Evolutionary conservation across 2,888 invertebrate species (phyloP).

Genomic region (Drosophila prostipennis): DNA sequence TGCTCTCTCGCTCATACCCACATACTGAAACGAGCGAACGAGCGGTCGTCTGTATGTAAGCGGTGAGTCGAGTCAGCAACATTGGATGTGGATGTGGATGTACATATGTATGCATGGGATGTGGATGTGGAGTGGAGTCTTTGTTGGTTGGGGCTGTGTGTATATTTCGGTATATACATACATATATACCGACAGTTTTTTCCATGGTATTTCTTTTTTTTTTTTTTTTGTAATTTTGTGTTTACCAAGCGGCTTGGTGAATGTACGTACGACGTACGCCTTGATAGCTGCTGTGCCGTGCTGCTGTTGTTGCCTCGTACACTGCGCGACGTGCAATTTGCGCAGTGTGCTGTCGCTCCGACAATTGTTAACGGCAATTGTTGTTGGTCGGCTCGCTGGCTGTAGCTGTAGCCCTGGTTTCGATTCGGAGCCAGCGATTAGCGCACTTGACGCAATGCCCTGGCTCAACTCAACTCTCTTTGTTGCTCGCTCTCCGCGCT

Average conservation of each 20-base stretch:
- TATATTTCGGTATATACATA: conserved; percentile 58
- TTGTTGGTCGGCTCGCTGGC: conserved; percentile 47
- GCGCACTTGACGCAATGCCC: conserved; percentile 60
- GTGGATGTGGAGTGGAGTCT: conserved; percentile 62
- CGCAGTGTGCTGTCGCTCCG: conserved; percentile 67
- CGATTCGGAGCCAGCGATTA: conserved; percentile 50
- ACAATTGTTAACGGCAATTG: conserved; percentile 74
- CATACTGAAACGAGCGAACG: conserved; percentile 1
- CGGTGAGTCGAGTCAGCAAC: conserved; percentile 71
- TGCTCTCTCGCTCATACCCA: conserved; percentile 48
- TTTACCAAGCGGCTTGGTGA: conserved; percentile 73
- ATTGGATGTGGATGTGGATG: conserved; percentile 52
- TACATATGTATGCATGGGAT: conserved; percentile 45
- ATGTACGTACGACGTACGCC: conserved; percentile 60
- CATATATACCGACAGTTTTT: conserved; percentile 63
- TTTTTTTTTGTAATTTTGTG: conserved; percentile 72
- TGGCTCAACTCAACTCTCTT: conserved; percentile 16
- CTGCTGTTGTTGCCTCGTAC: conserved; percentile 30
- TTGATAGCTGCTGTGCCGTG: conserved; percentile 54
- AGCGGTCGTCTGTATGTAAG: conserved; percentile 21
- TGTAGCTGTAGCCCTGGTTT: conserved; percentile 58
- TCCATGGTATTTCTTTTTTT: conserved; percentile 58
- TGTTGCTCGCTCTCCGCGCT: conserved; percentile 27
- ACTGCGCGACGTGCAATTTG: conserved; percentile 70
- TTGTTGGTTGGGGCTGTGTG: conserved; percentile 64